Percentiles rank a stretch among this genome's conserved stretches.
Conservation (phyloP, 2,888 invertebrate species). For the Aproaerema taeniolella region DNA sequence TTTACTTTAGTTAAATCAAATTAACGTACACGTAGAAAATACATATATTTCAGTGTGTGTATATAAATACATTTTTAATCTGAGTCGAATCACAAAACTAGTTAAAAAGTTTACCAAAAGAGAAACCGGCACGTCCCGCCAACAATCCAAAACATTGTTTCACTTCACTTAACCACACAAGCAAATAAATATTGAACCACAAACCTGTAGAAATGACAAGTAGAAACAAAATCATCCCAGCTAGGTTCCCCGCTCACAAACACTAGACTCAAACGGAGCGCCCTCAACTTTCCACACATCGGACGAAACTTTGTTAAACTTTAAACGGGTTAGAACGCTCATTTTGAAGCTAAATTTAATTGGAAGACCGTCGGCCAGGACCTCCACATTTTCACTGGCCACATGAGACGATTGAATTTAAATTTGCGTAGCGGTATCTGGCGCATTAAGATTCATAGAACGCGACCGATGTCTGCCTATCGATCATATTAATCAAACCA, state of each 20-base stretch:
- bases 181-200: conserved; percentile 24
- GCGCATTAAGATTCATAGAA: conserved; percentile 61
- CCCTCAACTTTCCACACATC: conserved; percentile 54
- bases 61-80: no score
- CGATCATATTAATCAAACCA: conserved; percentile 60
- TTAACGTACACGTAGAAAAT: no score
- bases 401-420: conserved; percentile 60
- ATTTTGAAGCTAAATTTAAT: conserved; percentile 65
- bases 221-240: conserved; percentile 62
- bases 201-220: conserved; percentile 55
- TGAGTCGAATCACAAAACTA: no score
- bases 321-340: conserved; percentile 57
- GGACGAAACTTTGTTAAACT: conserved; percentile 52
- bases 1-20: no score
- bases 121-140: no score
- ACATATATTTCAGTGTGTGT: no score
- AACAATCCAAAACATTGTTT: no score
- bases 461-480: conserved; percentile 38
- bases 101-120: no score
- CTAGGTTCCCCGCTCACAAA: conserved; percentile 41
- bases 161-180: neutral
- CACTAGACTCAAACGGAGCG: conserved; percentile 40
- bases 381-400: conserved; percentile 70
- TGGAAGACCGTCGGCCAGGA: conserved; percentile 55
- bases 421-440: conserved; percentile 69